Evolutionary conservation across 2,888 invertebrate species (phyloP).

Genomic region (Gastrophysa polygoni): DNA sequence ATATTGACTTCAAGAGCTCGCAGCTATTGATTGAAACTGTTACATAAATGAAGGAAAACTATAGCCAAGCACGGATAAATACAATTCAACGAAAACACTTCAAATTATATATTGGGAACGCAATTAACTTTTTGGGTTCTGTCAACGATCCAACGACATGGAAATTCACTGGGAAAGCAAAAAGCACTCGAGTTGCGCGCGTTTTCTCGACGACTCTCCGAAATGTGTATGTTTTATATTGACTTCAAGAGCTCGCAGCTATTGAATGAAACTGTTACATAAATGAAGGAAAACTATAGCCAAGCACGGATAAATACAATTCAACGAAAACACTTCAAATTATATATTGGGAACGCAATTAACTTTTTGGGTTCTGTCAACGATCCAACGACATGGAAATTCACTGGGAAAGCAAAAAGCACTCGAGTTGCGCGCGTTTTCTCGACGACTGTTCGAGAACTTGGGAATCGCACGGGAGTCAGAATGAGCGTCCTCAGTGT

Average conservation of each 20-base stretch:
- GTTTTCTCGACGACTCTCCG: slow-evolving; percentile 49
- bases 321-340: background rate
- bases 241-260: too few relatives aligned
- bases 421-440: slow-evolving; percentile 43
- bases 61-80: too few relatives aligned
- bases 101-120: background rate
- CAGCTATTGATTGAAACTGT: too few relatives aligned
- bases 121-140: background rate
- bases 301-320: background rate
- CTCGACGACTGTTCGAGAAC: slow-evolving; percentile 46
- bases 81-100: background rate
- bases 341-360: background rate
- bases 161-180: slow-evolving; percentile 27
- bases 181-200: slow-evolving; percentile 38
- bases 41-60: too few relatives aligned
- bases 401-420: slow-evolving; percentile 32
- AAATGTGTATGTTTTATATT: too few relatives aligned
- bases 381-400: background rate
- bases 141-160: background rate
- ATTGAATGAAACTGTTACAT: too few relatives aligned
- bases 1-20: too few relatives aligned
- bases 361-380: slow-evolving; percentile 7
- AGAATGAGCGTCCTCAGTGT: slow-evolving; percentile 40
- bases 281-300: too few relatives aligned
- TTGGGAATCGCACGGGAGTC: slow-evolving; percentile 30